Conservation (phyloP, 2,888 invertebrate genomes). For the Trissolcus japonicus region DNA sequence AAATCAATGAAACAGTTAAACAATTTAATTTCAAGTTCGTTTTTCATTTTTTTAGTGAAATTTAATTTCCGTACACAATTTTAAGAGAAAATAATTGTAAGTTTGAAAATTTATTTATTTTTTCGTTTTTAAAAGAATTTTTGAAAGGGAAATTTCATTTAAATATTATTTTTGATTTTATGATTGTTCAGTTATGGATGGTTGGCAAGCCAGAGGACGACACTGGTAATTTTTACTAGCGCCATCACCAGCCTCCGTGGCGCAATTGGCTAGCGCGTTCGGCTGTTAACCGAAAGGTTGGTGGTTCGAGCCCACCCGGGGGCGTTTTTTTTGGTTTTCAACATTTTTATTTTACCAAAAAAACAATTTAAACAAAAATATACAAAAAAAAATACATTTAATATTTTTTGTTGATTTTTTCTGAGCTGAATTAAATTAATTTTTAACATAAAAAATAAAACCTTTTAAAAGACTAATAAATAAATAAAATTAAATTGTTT, state of each 20-base stretch:
- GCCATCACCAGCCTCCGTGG: slow-evolving; percentile 56
- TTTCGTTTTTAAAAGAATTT: too few relatives aligned
- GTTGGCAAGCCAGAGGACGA: not conserved
- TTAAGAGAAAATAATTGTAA: too few relatives aligned
- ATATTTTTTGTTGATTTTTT: too few relatives aligned
- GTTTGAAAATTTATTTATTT: not conserved
- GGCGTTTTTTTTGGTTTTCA: slow-evolving; percentile 79
- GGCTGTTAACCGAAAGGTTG: slow-evolving; percentile 99
- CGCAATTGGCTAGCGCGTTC: slow-evolving; percentile 82
- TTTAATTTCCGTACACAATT: too few relatives aligned
- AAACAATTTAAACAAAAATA: not conserved
- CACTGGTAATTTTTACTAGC: not conserved
- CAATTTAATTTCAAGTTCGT: not conserved
- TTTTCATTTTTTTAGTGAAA: not conserved
- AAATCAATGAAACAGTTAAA: not conserved
- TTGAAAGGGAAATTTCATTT: too few relatives aligned
- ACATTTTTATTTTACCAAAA: not conserved
- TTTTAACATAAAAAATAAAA: too few relatives aligned
- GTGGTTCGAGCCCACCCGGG: slow-evolving; percentile 98
- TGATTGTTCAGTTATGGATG: not conserved
- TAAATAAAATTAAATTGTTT: too few relatives aligned
- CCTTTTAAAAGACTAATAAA: too few relatives aligned
- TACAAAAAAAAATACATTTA: too few relatives aligned
- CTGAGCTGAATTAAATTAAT: too few relatives aligned
- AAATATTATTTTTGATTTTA: too few relatives aligned